These are phyloP conservation scores for Pseudochirops corinnae DNA, from an alignment of 2,797 vertebrate genomes.

Conservation along the genomic window DNA sequence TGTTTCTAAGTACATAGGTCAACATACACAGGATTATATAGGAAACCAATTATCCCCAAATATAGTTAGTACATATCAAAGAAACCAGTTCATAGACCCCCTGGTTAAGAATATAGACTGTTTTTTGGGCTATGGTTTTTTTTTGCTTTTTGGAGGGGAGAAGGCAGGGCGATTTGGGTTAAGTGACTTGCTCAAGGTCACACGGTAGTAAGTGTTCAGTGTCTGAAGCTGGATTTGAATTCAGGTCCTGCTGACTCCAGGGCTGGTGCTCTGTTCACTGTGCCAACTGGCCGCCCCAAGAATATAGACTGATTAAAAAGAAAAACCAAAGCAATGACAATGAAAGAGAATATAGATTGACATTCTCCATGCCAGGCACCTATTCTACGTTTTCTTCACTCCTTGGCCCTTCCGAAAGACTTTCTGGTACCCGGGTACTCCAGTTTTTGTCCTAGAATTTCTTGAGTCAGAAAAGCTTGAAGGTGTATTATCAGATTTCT, in stretches of 20 bases:
- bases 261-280: too few species aligned
- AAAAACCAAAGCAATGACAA: too few species aligned
- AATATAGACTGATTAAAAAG: background rate
- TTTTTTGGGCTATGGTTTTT: too few species aligned
- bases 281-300: background rate
- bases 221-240: too few species aligned
- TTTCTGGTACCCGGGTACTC: background rate
- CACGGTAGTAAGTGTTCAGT: too few species aligned
- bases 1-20: background rate
- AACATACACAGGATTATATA: background rate
- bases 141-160: too few species aligned
- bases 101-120: background rate
- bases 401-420: background rate
- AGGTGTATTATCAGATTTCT: conserved; percentile 13
- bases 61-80: background rate
- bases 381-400: background rate
- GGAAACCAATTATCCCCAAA: background rate
- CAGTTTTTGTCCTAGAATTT: background rate
- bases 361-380: background rate
- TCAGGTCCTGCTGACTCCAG: too few species aligned
- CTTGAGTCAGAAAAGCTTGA: background rate
- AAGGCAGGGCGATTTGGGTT: too few species aligned
- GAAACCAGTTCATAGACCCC: background rate
- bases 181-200: too few species aligned
- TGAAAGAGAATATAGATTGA: background rate